Percentiles rank a stretch among this genome's conserved stretches.
Evolutionary conservation across 2,797 vertebrate species (phyloP).

Genomic region (Loriculus beryllinus): DNA sequence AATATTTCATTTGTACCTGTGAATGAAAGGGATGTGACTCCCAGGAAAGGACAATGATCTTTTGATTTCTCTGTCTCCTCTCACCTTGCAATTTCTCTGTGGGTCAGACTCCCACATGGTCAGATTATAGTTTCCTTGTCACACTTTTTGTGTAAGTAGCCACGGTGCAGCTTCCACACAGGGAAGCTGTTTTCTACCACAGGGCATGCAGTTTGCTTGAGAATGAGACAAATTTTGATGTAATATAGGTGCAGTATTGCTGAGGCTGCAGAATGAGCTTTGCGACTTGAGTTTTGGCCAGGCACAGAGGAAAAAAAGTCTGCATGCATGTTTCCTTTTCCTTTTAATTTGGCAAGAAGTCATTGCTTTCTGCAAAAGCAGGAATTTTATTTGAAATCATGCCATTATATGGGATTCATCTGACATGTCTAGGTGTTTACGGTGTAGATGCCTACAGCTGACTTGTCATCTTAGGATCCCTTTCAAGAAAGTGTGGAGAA

Average conservation of each 20-base stretch:
- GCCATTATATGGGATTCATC: neutral
- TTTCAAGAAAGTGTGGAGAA: slow-evolving; percentile 3
- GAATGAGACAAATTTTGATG: neutral
- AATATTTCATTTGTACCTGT: neutral
- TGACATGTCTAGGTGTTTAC: neutral
- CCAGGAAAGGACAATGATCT: neutral
- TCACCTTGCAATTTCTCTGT: neutral
- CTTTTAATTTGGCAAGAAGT: neutral
- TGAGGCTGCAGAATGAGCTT: neutral
- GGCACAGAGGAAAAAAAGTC: neutral
- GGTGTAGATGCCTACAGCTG: neutral
- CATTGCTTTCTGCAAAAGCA: neutral
- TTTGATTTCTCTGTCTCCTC: neutral
- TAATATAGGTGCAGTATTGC: neutral
- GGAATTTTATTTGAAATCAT: neutral
- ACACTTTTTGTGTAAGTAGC: neutral
- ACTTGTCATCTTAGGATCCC: neutral
- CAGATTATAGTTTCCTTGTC: neutral
- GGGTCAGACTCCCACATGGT: neutral
- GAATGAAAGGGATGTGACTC: neutral
- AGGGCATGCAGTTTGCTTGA: neutral
- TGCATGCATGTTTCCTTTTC: neutral
- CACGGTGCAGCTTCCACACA: neutral
- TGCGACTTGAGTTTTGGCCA: neutral
- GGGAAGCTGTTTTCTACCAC: neutral